phyloP scores from a whole-genome alignment of 2,888 invertebrate species.

The Scaptomyza flava region DNA sequence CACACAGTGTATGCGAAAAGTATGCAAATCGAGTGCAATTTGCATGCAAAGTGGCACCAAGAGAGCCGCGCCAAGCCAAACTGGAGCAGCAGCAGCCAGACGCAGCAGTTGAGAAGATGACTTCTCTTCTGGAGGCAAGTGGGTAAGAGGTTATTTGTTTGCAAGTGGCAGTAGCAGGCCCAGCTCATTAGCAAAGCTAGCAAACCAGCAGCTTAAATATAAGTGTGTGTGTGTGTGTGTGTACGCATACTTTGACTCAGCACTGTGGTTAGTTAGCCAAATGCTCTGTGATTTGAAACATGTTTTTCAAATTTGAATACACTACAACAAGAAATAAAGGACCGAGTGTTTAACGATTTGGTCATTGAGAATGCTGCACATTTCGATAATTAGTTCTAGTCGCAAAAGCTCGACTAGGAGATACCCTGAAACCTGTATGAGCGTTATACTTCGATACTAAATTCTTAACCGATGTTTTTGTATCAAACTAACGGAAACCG shows the following conservation, averaged over 20 bases:
- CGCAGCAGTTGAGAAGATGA: not conserved
- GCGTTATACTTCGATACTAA: too few species aligned
- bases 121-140: not conserved
- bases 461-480: too few species aligned
- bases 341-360: too few species aligned
- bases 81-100: constrained; percentile 30
- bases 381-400: too few species aligned
- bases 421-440: too few species aligned
- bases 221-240: constrained; percentile 10
- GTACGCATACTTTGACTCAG: constrained; percentile 21
- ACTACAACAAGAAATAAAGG: not conserved
- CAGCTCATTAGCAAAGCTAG: constrained; percentile 61
- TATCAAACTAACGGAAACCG: too few species aligned
- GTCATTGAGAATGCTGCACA: too few species aligned
- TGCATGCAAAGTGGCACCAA: constrained; percentile 75
- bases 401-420: too few species aligned
- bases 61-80: constrained; percentile 53
- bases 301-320: constrained; percentile 2
- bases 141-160: not conserved
- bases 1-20: constrained; percentile 70
- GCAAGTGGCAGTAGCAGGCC: constrained; percentile 30
- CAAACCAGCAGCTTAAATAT: constrained; percentile 6
- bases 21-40: constrained; percentile 74
- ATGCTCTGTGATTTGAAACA: constrained; percentile 21
- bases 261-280: constrained; percentile 42